Base-by-base conservation (phyloP, 92 coral and sea anemone species). In the Paramuricea clavata region DNA sequence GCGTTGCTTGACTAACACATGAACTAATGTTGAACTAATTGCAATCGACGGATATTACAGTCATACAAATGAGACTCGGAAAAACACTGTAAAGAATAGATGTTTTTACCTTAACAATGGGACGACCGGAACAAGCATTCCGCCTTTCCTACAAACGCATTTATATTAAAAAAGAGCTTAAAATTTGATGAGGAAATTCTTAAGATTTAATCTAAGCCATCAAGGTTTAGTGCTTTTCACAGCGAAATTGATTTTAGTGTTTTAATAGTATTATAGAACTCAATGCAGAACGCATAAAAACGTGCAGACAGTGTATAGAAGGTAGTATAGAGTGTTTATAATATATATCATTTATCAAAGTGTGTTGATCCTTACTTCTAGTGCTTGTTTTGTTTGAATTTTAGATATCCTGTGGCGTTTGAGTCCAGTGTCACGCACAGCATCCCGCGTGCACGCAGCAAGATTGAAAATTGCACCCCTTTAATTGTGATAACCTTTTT, bases 141-240 rank as follows among this genome's bases (percentile, higher is more conserved):
- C 47, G 69, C 82, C 41, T 54, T 50, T 54, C 69, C 69, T 32
- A 25, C 54, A 31, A 19, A 44, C 30, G 81, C 81, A 74, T 41
- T 74, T n/a, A n/a, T n/a, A n/a, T n/a, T n/a, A n/a, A n/a, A 77
- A 49, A 27, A 19, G 47, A 54, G 69, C 60, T 78, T 78, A 78
- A 7, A 57, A 57, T 36, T 34, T 76, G 32, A 49, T 76, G 64
- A 54, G 81, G 69, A 74, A n/a, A 74, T 74, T 74, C 33, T 10
- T 16, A 27, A 44, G 81, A 74, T 74, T 57, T 50, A 30, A 78
- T 57, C 70, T n/a, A 39, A 39, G 26, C 27, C 67, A 31, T 16
- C 31, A 39, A 26, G 44, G 27, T 33, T 22, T 21, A 7, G 15
- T 70, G n/a, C 49, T 27, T 27, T 62, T 23, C n/a, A 16, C 21